Conservation (phyloP, 2,888 invertebrate species). For the Cryptosula pallasiana region DNA sequence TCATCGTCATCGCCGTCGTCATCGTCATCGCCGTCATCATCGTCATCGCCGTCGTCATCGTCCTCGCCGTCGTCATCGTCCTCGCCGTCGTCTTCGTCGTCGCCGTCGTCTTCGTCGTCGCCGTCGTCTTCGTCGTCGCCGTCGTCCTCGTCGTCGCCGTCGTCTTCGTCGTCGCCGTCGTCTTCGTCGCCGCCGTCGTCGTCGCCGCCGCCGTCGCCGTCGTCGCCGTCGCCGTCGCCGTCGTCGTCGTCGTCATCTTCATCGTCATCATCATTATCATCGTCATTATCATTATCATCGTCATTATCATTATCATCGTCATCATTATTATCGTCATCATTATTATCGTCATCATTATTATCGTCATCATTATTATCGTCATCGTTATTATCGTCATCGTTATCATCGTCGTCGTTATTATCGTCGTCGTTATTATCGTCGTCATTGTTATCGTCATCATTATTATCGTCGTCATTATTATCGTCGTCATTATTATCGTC, state of each 20-base stretch:
- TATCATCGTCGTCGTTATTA: no score
- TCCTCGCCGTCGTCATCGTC: constrained; percentile 5
- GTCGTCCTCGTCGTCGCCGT: no score
- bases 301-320: constrained; percentile 23
- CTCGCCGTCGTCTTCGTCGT: no score
- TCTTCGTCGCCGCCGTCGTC: no score
- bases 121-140: no score
- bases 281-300: constrained; percentile 10
- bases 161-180: no score
- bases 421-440: no score
- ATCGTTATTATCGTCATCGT: constrained; percentile 25
- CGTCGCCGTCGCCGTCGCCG: constrained; percentile 10
- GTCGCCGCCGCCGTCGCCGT: constrained; percentile 10
- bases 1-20: no score
- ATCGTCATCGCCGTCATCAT: constrained; percentile 5
- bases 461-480: no score
- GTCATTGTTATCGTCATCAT: no score
- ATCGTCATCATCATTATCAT: constrained; percentile 10
- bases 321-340: constrained; percentile 23
- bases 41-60: constrained; percentile 10
- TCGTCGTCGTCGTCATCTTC: constrained; percentile 5
- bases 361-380: constrained; percentile 24
- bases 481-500: constrained; percentile 24
- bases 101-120: no score
- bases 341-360: constrained; percentile 21